Conservation (phyloP, 1,140 invertebrate genomes). For the Uloborus diversus region DNA sequence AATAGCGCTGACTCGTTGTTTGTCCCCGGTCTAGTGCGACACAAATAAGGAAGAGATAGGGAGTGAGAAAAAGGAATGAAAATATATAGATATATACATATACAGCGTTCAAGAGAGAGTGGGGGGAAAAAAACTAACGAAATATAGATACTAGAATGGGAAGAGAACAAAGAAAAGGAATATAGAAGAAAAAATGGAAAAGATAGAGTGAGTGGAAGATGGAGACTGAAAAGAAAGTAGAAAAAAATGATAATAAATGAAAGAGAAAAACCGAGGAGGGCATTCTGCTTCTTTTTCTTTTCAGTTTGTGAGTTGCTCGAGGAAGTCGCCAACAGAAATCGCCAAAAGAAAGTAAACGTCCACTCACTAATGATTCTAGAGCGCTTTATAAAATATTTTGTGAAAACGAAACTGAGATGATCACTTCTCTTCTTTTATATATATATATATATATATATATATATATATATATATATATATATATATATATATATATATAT, state of each 20-base stretch:
- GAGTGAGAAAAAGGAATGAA: not conserved
- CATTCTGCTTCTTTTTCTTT: slow-evolving; percentile 17
- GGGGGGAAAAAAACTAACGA: slow-evolving; percentile 10
- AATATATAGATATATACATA: not conserved
- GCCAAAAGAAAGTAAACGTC: slow-evolving; percentile 11
- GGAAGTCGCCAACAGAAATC: slow-evolving; percentile 16
- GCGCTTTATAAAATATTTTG: too few relatives aligned
- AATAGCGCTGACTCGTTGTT: slow-evolving; percentile 16
- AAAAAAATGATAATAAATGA: slow-evolving; percentile 25
- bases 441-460: too few relatives aligned
- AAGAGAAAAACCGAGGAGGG: slow-evolving; percentile 12
- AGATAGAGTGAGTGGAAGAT: slow-evolving; percentile 13
- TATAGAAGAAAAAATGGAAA: not conserved
- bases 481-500: too few relatives aligned
- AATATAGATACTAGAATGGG: slow-evolving; percentile 24
- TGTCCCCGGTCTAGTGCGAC: not conserved
- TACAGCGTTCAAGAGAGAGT: not conserved
- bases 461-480: too few relatives aligned
- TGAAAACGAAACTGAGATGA: too few relatives aligned
- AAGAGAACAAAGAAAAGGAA: slow-evolving; percentile 26
- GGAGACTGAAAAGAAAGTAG: slow-evolving; percentile 27
- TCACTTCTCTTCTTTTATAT: too few relatives aligned
- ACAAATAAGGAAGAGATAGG: slow-evolving; percentile 25
- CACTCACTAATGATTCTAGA: too few relatives aligned
- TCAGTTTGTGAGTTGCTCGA: not conserved